Evolutionary conservation across 2,113 vertebrate species (phyloP).

Genomic region (Corvus moneduloides): DNA sequence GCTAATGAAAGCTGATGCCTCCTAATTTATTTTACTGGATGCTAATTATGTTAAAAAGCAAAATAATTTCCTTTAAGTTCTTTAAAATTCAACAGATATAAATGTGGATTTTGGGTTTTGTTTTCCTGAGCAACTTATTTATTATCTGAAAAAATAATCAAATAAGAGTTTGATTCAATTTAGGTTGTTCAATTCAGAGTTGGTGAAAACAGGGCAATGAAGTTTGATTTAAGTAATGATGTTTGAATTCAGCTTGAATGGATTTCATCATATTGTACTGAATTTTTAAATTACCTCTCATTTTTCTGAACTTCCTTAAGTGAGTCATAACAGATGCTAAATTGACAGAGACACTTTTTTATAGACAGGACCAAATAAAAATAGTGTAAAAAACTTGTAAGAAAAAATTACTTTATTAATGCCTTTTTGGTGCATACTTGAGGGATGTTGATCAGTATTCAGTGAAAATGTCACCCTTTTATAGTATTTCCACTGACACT

Average conservation of each 20-base stretch:
- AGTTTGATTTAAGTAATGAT: background rate
- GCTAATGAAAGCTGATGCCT: background rate
- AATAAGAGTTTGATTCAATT: background rate
- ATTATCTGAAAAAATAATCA: slow-evolving; percentile 8
- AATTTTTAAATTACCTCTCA: background rate
- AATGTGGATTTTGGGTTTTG: background rate
- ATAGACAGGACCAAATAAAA: background rate
- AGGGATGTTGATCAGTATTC: background rate
- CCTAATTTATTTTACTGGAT: slow-evolving; percentile 7
- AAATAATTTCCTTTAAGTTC: slow-evolving; percentile 16
- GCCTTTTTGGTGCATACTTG: background rate
- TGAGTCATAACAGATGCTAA: background rate
- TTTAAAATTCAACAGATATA: background rate
- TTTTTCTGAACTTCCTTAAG: background rate
- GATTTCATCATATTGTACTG: background rate
- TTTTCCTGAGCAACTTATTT: background rate
- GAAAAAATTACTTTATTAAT: background rate
- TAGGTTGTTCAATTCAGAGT: background rate
- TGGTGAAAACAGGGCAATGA: background rate
- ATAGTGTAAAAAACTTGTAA: background rate
- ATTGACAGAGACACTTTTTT: background rate
- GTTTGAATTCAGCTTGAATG: background rate
- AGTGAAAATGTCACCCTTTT: background rate
- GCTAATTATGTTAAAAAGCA: slow-evolving; percentile 23
- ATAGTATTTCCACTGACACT: background rate